phyloP scores from a whole-genome alignment of 2,797 vertebrate species.

The Acipenser transmontanus region DNA sequence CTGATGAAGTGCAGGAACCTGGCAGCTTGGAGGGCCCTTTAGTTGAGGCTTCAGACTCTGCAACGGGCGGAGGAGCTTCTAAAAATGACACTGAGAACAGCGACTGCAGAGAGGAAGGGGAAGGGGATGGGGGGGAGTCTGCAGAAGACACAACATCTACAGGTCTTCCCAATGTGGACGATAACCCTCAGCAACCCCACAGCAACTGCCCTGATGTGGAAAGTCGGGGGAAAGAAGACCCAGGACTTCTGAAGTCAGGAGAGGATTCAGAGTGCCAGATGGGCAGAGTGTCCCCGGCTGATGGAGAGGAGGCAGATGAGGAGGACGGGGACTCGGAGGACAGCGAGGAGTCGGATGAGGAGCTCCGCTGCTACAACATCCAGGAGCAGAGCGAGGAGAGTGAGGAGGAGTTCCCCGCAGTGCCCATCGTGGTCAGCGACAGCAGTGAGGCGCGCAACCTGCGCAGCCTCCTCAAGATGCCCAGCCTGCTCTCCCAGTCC shows the following conservation, averaged over 20 bases:
- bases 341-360: slow-evolving; percentile 89
- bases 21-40: slow-evolving; percentile 48
- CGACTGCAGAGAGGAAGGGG: slow-evolving; percentile 26
- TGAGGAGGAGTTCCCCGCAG: slow-evolving; percentile 67
- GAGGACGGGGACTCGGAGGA: slow-evolving; percentile 81
- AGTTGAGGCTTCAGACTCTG: slow-evolving; percentile 35
- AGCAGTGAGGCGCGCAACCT: slow-evolving; percentile 72
- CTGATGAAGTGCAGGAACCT: slow-evolving; percentile 49
- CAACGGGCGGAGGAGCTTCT: not conserved
- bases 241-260: slow-evolving; percentile 11
- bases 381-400: slow-evolving; percentile 86
- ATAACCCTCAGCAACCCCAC: slow-evolving; percentile 31
- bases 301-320: slow-evolving; percentile 60
- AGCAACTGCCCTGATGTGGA: slow-evolving; percentile 23
- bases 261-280: slow-evolving; percentile 39
- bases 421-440: slow-evolving; percentile 88
- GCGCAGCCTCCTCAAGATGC: slow-evolving; percentile 83
- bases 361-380: slow-evolving; percentile 72
- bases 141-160: slow-evolving; percentile 5
- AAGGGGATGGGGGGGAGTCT: slow-evolving; percentile 36
- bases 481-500: slow-evolving; percentile 49
- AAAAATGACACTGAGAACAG: slow-evolving; percentile 4
- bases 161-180: slow-evolving; percentile 14
- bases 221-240: slow-evolving; percentile 25
- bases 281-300: slow-evolving; percentile 27